Conservation (phyloP, 2,888 invertebrate species). For the Octonoba sinensis region DNA sequence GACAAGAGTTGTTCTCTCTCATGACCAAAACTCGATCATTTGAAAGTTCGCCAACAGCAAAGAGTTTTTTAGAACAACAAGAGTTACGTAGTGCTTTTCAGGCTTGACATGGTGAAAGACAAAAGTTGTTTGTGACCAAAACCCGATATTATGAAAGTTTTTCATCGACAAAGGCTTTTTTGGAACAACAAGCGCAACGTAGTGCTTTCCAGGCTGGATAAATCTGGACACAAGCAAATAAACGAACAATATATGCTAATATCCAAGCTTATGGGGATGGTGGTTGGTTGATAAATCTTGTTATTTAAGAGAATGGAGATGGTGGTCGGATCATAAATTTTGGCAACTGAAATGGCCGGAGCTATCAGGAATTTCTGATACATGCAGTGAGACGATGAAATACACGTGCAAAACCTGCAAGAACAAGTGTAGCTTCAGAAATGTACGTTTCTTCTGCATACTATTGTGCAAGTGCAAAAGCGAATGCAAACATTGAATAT, state of each 20-base stretch:
- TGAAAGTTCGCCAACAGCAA: no score
- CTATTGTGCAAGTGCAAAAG: no score
- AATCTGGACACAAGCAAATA: not conserved
- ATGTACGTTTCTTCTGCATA: no score
- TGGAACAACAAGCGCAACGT: not conserved
- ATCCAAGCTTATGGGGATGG: not conserved
- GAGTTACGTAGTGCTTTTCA: no score
- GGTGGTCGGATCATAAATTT: not conserved
- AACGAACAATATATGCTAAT: not conserved
- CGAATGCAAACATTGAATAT: no score
- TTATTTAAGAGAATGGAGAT: not conserved
- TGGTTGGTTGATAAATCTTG: not conserved
- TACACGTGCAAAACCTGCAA: no score
- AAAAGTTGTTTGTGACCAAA: not conserved
- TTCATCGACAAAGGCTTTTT: not conserved
- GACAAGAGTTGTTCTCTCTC: no score
- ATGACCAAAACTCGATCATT: no score
- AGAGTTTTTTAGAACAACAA: no score
- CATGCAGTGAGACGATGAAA: not conserved
- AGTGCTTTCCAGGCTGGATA: not conserved
- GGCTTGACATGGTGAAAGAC: not conserved
- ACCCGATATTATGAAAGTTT: not conserved
- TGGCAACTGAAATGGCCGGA: not conserved
- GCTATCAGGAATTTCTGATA: not conserved
- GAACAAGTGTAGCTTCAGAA: no score